Evolutionary conservation across 2,888 invertebrate genomes (phyloP).

Genomic region (Ecliptopera silaceata): DNA sequence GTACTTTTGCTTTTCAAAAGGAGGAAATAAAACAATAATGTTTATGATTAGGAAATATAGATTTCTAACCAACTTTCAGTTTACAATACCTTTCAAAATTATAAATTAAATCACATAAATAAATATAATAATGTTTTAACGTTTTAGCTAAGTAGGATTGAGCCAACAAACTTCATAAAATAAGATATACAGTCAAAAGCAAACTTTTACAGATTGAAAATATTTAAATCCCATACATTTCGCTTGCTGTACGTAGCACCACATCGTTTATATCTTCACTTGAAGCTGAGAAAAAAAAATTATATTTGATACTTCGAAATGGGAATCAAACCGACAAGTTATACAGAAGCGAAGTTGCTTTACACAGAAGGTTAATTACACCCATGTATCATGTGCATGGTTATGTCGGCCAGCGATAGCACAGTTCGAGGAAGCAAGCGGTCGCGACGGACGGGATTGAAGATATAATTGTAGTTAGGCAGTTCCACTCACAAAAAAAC

Average conservation of each 20-base stretch:
- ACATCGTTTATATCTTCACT: not conserved
- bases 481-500: slow-evolving; percentile 12
- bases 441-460: slow-evolving; percentile 44
- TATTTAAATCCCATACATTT: too few species aligned
- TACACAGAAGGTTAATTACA: slow-evolving; percentile 35
- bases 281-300: not conserved
- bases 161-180: not conserved
- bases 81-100: slow-evolving; percentile 6
- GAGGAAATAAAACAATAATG: slow-evolving; percentile 11
- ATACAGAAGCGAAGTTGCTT: not conserved
- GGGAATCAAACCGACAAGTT: not conserved
- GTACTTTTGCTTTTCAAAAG: slow-evolving; percentile 25
- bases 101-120: slow-evolving; percentile 5
- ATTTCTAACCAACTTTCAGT: slow-evolving; percentile 18
- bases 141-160: not conserved
- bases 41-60: slow-evolving; percentile 26
- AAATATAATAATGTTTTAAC: not conserved
- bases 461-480: slow-evolving; percentile 5
- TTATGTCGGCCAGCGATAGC: slow-evolving; percentile 61
- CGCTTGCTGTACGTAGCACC: not conserved
- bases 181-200: not conserved
- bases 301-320: not conserved
- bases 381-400: slow-evolving; percentile 42
- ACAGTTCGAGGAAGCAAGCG: slow-evolving; percentile 74
- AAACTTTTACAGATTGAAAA: too few species aligned